Base-by-base conservation (phyloP, 2,113 vertebrate species). In the Sinocyclocheilus maitianheensis region DNA sequence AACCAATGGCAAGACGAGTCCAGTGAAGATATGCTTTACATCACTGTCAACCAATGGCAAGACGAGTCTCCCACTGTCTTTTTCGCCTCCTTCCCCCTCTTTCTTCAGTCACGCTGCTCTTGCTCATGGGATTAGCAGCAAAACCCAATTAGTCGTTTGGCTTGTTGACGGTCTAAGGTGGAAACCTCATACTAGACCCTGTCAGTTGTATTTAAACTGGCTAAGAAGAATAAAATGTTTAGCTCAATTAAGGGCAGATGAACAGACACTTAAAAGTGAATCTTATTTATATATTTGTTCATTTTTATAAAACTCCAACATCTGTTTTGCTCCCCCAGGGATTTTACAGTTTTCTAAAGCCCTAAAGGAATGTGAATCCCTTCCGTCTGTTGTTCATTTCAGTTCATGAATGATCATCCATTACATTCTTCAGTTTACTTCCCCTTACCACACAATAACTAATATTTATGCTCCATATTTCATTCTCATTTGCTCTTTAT, bases 301-400 rank as follows among this genome's bases (percentile, higher is more conserved):
- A 48, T 46, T 63, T 81, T 22, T 63, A 43, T 26, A 43, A 71
- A n/a, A 62, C 20, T 5, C 8, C 30, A 75, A 74, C 18, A 63
- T 81, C 37, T 74, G 18, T 63, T 81, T 26, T 75, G 26, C n/a
- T 37, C 67, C 83, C 86, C 87, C 84, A 85, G 87, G 84, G 87
- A 88, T 88, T 82, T 77, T 88, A 85, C 84, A 62, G 79, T 58
- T 84, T 65, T 74, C 37, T 72, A 48, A 81, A 81, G 34, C 46
- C 46, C 46, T 48, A 48, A 48, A 48, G 84, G 20, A 84, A 86
- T 67, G 53, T 16, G 3, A 48, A 3, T 60, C 74, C 75, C 74
- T 77, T 13, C 37, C 34, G 22, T n/a, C 34, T 60, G 18, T 85
- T 82, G 72, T 85, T 75, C 77, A 77, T 85, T 83, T 53, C 34